phyloP scores from a whole-genome alignment of 30 jellyfish, hydroid and myxozoan species.

The Nemopilema nomurai region DNA sequence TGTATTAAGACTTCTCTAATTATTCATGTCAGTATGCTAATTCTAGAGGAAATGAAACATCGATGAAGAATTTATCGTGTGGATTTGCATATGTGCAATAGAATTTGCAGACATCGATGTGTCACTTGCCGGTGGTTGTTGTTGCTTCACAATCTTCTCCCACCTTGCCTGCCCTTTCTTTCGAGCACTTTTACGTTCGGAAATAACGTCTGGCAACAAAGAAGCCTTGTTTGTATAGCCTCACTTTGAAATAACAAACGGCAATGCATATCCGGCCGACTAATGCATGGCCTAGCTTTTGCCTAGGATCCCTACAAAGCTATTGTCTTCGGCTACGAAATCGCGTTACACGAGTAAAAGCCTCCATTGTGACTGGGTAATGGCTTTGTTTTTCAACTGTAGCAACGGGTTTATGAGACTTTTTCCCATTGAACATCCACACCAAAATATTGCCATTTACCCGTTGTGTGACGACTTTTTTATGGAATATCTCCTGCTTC shows the following conservation, averaged over 20 bases:
- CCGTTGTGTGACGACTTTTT: not conserved
- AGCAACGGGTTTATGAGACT: not conserved
- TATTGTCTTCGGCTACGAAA: not conserved
- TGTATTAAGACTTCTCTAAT: no score
- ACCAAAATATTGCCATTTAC: not conserved
- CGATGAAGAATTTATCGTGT: not conserved
- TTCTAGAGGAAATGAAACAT: not conserved
- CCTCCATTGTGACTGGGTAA: not conserved
- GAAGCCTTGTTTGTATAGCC: not conserved
- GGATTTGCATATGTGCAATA: not conserved
- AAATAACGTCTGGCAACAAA: not conserved
- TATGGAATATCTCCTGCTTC: not conserved
- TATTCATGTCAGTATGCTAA: no score
- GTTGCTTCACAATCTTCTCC: not conserved
- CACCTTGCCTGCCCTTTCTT: not conserved
- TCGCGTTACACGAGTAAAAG: not conserved
- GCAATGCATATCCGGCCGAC: not conserved
- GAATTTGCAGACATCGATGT: not conserved
- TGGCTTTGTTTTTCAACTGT: not conserved
- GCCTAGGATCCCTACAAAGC: not conserved
- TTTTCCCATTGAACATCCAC: not conserved
- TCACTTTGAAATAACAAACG: not conserved
- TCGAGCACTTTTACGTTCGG: not conserved
- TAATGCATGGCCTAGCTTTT: not conserved
- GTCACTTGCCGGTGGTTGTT: not conserved